Evolutionary conservation across 2,888 invertebrate species (phyloP).

Genomic region (Dione vanillae): DNA sequence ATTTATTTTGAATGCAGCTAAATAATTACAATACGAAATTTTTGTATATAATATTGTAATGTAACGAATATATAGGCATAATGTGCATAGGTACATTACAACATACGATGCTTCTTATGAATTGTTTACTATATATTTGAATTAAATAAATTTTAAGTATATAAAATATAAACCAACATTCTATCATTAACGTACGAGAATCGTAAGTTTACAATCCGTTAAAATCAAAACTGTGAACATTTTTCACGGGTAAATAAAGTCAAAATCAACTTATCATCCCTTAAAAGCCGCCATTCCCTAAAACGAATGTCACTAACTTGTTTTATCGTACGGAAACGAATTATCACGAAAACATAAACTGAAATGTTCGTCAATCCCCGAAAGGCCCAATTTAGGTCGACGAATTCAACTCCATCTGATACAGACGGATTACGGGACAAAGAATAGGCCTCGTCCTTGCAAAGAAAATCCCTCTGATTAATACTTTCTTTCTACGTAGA

Average conservation of each 20-base stretch:
- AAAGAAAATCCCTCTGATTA: slow-evolving; percentile 64
- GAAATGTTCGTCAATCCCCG: slow-evolving; percentile 42
- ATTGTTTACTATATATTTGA: neutral
- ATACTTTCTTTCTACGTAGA: slow-evolving; percentile 58
- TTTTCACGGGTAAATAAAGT: slow-evolving; percentile 14
- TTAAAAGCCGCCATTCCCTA: slow-evolving; percentile 28
- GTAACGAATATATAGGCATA: too few relatives aligned
- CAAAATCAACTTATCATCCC: slow-evolving; percentile 16
- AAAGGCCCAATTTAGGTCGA: slow-evolving; percentile 53
- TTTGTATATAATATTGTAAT: too few relatives aligned
- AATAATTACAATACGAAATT: too few relatives aligned
- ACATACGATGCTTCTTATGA: too few relatives aligned
- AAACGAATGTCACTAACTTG: slow-evolving; percentile 43
- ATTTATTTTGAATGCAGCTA: too few relatives aligned
- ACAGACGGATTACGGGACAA: slow-evolving; percentile 71
- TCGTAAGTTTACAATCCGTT: slow-evolving; percentile 1
- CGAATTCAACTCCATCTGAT: slow-evolving; percentile 73
- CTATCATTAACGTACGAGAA: neutral
- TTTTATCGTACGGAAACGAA: slow-evolving; percentile 45
- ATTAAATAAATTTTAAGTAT: neutral
- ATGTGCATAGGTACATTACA: too few relatives aligned
- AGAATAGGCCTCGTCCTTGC: slow-evolving; percentile 60
- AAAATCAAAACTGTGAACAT: slow-evolving; percentile 19
- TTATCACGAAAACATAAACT: slow-evolving; percentile 48
- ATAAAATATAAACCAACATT: neutral